A percentile compares a stretch with the other conserved stretches of the same genome.
phyloP scores from a whole-genome alignment of 2,888 invertebrate genomes.

The Tenodera sinensis region DNA sequence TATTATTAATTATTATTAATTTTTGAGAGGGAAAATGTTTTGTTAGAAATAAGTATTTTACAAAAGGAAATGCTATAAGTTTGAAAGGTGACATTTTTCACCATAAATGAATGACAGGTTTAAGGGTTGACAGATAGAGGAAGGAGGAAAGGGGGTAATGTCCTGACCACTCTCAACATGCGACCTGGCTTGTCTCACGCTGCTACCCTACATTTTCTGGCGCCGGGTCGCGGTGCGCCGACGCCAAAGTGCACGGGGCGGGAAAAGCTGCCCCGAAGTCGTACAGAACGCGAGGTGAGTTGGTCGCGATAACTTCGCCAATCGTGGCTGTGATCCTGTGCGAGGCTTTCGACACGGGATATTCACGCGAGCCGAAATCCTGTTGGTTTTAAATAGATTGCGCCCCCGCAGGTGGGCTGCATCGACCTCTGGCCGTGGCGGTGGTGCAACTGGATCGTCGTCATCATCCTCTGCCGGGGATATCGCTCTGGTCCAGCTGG shows the following conservation, averaged over 20 bases:
- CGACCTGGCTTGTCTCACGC: background rate
- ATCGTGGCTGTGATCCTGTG: background rate
- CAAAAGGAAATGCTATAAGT: too few relatives aligned
- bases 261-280: background rate
- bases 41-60: too few relatives aligned
- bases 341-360: background rate
- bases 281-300: background rate
- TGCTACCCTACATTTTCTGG: background rate
- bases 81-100: too few relatives aligned
- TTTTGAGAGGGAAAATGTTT: too few relatives aligned
- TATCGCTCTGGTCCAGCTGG: background rate
- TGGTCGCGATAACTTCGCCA: background rate
- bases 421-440: background rate
- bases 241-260: background rate
- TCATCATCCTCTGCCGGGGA: background rate
- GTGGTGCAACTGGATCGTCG: background rate
- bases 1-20: too few relatives aligned
- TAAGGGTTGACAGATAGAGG: background rate
- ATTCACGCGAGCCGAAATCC: conserved; percentile 1
- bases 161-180: background rate
- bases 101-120: too few relatives aligned
- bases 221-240: background rate
- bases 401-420: conserved; percentile 23
- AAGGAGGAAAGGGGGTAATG: background rate
- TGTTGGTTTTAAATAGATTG: conserved; percentile 19